These are phyloP conservation scores for Phytoseiulus persimilis DNA, from an alignment of 2,888 invertebrate genomes.

Conservation along the genomic window DNA sequence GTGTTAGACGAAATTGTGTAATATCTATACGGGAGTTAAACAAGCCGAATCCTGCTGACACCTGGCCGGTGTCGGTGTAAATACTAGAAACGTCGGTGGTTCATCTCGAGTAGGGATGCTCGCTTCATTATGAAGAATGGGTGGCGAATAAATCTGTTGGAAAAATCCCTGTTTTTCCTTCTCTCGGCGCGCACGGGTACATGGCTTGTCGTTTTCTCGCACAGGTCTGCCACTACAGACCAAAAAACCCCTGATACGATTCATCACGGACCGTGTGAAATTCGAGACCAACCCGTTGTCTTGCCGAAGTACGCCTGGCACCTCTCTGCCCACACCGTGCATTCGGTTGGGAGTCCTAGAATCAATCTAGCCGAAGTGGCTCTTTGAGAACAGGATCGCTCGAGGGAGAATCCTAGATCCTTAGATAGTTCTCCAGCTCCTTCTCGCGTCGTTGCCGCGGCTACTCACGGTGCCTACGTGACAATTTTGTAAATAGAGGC, in stretches of 20 bases:
- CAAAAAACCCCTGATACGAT: too few species aligned
- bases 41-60: neutral
- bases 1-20: neutral
- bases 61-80: neutral
- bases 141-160: neutral
- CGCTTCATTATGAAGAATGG: neutral
- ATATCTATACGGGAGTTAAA: neutral
- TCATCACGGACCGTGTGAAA: too few species aligned
- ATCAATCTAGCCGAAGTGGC: too few species aligned
- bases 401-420: too few species aligned
- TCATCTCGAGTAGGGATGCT: neutral
- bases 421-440: neutral
- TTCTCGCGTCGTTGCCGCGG: neutral
- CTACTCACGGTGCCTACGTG: neutral
- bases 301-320: too few species aligned
- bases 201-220: too few species aligned
- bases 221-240: too few species aligned
- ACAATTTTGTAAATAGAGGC: neutral
- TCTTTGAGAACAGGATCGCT: too few species aligned
- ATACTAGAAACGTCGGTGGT: neutral
- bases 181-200: neutral
- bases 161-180: neutral
- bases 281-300: too few species aligned
- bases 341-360: too few species aligned
- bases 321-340: too few species aligned